Base-by-base conservation (phyloP, 1,140 invertebrate genomes). In the Coboldia fuscipes region DNA sequence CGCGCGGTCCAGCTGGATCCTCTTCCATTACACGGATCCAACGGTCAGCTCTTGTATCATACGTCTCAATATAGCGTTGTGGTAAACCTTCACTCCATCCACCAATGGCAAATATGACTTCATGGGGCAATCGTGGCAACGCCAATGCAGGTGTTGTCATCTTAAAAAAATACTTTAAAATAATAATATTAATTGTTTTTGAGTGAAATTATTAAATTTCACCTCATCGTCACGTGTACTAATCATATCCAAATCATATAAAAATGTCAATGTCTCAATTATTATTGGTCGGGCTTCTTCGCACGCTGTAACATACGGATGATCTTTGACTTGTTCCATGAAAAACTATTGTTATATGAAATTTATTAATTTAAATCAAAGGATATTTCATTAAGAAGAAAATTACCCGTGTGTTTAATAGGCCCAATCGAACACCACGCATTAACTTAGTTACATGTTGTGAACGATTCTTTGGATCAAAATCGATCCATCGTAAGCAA, bases 341-440 rank as follows among this genome's bases (percentile, higher is more conserved):
- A 66, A 65, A 41, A 63, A 66, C 63, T 63, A n/a, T n/a, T n/a
- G n/a, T n/a, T n/a, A n/a, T n/a, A n/a, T n/a, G n/a, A n/a, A n/a
- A n/a, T n/a, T n/a, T n/a, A n/a, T n/a, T n/a, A n/a, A n/a, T n/a
- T n/a, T n/a, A n/a, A n/a, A n/a, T n/a, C n/a, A n/a, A n/a, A n/a
- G n/a, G n/a, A n/a, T n/a, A n/a, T n/a, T n/a, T n/a, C n/a, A 30
- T 30, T 13, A 16, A 17, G 19, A 35, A 14, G 17, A 10, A 15
- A 3, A 22, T 46, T 40, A 65, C 65, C 54, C 83, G 70, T 0
- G 80, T 84, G 34, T 86, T 77, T 43, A 93, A 60, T 1, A 92
- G 58, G 4, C 86, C 85, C 2, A 90, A 62, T 14, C 85, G 65
- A 39, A 86, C 75, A 35, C 75, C 75, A 24, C 68, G 68, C 65